These are phyloP conservation scores for Oscheius sp. DNA, from an alignment of 2,888 invertebrate genomes.

Conservation along the genomic window DNA sequence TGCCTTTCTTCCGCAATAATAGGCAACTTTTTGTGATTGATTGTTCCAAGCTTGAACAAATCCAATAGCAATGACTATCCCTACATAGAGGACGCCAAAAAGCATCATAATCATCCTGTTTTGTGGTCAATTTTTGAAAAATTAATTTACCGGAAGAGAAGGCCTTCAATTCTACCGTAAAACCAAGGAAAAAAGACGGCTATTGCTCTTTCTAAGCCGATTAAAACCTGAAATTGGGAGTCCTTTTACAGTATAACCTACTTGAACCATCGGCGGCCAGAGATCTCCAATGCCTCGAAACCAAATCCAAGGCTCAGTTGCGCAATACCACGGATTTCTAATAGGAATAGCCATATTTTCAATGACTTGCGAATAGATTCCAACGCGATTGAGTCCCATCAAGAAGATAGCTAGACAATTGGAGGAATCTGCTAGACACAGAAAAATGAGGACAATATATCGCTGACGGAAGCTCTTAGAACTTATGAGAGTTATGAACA, in stretches of 20 bases:
- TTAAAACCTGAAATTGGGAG: slow-evolving; percentile 17
- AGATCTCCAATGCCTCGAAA: slow-evolving; percentile 50
- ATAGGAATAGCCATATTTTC: slow-evolving; percentile 31
- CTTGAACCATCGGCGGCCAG: slow-evolving; percentile 52
- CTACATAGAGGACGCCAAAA: slow-evolving; percentile 18
- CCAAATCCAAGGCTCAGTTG: slow-evolving; percentile 50
- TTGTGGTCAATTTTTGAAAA: neutral
- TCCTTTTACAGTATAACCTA: slow-evolving; percentile 19
- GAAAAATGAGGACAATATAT: slow-evolving; percentile 39
- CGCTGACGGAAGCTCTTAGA: slow-evolving; percentile 21
- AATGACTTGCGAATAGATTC: slow-evolving; percentile 43
- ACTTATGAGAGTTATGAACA: slow-evolving; percentile 37
- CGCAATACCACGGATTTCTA: slow-evolving; percentile 45
- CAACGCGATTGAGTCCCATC: slow-evolving; percentile 56
- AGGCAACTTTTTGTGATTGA: slow-evolving; percentile 30
- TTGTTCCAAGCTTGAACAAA: neutral
- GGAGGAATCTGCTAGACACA: slow-evolving; percentile 50
- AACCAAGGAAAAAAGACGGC: slow-evolving; percentile 45
- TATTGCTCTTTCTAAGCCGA: slow-evolving; percentile 41
- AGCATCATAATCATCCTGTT: neutral
- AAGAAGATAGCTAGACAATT: slow-evolving; percentile 51
- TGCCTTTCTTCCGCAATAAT: slow-evolving; percentile 57
- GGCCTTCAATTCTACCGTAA: slow-evolving; percentile 34
- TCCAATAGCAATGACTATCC: neutral
- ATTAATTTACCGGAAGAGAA: neutral